Base-by-base conservation (phyloP, 2,113 vertebrate genomes). In the Clarias macrocephalus region DNA sequence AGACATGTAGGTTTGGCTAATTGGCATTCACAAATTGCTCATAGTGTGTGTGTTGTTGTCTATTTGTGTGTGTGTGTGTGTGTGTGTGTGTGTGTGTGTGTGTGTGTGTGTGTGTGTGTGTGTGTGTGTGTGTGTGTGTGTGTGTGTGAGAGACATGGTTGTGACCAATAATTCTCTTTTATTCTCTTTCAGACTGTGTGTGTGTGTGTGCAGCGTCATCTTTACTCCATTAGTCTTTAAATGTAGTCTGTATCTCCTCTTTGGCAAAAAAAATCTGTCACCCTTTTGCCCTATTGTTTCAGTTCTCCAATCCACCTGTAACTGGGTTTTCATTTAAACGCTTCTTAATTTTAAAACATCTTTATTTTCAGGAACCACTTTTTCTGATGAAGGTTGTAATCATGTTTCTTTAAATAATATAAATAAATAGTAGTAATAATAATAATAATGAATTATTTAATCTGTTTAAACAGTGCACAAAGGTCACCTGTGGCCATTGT, bases 191-290 rank as follows among this genome's bases (percentile, higher is more conserved):
- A 42, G 19, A 16, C 59, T 9, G 23, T 62, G 16, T 42, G 18
- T 84, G 16, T 77, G 3, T 72, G 62, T 87, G 37, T 63, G 56
- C 11, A 30, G 8, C 63, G 25, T 82, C 37, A 28, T 57, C 59
- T 33, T 63, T 65, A 56, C 59, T 66, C 25, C 19, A 19, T 81
- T 63, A 82, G 75, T 65, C n/a, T 73, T 21, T 54, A 54, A 83
- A 88, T 8, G 6, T 57, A 83, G 75, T 86, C 80, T 28, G 73
- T 86, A 70, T 88, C 6, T n/a, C 6, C 37, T 48, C 79, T 66
- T 62, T 81, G 65, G 15, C 28, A 56, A 37, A 82, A 37, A 82
- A 73, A 76, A 19, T 18, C 70, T 42, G 87, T 62, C 25, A 73
- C 19, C 0, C 9, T 65, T 56, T 72, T 60, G 19, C 18, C 12